These are phyloP conservation scores for Drosophila subobscura DNA, from an alignment of 1,140 invertebrate genomes.

Conservation along the genomic window DNA sequence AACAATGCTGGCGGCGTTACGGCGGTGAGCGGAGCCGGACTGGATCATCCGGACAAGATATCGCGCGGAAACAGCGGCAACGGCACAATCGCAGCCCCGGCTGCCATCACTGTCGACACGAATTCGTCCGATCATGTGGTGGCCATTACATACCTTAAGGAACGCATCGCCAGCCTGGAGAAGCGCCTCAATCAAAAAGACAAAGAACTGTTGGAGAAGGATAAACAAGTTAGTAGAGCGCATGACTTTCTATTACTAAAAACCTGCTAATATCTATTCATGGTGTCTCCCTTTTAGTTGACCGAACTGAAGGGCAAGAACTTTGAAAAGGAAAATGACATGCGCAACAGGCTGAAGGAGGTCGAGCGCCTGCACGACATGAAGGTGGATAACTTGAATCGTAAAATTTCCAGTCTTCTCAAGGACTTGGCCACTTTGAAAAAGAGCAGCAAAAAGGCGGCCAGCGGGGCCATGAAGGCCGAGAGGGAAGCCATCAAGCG, in stretches of 20 bases:
- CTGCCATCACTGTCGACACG: slow-evolving; percentile 87
- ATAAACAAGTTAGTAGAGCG: slow-evolving; percentile 90
- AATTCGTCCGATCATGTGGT: slow-evolving; percentile 97
- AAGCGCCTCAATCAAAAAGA: slow-evolving; percentile 95
- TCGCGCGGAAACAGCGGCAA: slow-evolving; percentile 72
- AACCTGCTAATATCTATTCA: neutral
- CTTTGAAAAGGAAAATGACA: slow-evolving; percentile 93
- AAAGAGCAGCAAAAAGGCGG: slow-evolving; percentile 89
- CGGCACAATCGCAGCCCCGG: slow-evolving; percentile 83
- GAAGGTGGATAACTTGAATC: slow-evolving; percentile 91
- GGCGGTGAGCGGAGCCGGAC: slow-evolving; percentile 71
- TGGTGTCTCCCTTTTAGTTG: slow-evolving; percentile 86
- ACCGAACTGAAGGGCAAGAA: slow-evolving; percentile 96
- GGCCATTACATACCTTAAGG: slow-evolving; percentile 96
- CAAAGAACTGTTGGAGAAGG: slow-evolving; percentile 93
- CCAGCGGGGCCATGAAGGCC: slow-evolving; percentile 39
- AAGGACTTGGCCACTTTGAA: slow-evolving; percentile 94
- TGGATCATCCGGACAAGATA: slow-evolving; percentile 82
- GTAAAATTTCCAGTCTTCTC: slow-evolving; percentile 89
- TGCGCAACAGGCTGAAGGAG: slow-evolving; percentile 92
- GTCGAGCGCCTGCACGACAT: slow-evolving; percentile 92
- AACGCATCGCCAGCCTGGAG: slow-evolving; percentile 96
- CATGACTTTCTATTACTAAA: no score
- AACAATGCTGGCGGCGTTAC: slow-evolving; percentile 83
- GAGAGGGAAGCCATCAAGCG: slow-evolving; percentile 84